Conservation (phyloP, 2,888 invertebrate species). For the Cryptosula pallasiana region DNA sequence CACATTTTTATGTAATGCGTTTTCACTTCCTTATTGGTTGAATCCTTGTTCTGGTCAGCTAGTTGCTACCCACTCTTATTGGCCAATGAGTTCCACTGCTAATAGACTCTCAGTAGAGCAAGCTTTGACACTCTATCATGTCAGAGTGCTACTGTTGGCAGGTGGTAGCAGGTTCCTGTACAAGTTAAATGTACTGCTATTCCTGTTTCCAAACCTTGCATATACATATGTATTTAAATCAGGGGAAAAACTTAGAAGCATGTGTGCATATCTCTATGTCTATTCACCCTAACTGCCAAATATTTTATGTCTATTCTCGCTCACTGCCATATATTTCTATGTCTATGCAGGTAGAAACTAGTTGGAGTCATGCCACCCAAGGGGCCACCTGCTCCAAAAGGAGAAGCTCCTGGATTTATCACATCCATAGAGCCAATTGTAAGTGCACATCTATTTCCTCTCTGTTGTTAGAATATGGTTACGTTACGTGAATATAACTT, state of each 20-base stretch:
- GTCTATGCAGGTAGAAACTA: background rate
- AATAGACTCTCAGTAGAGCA: too few species aligned
- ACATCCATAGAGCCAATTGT: background rate
- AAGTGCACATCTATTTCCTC: background rate
- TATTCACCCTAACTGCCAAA: background rate
- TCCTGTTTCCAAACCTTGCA: too few species aligned
- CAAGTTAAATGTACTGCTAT: too few species aligned
- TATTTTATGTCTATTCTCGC: background rate
- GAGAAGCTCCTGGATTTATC: constrained; percentile 8
- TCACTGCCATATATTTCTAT: too few species aligned
- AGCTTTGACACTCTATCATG: too few species aligned
- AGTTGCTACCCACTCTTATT: too few species aligned
- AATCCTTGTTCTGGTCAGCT: too few species aligned
- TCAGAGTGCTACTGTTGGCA: too few species aligned
- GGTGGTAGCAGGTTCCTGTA: too few species aligned
- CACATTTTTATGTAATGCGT: too few species aligned
- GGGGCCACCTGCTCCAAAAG: background rate
- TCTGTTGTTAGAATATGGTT: background rate
- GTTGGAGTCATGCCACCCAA: background rate
- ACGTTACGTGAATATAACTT: background rate
- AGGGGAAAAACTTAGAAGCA: background rate
- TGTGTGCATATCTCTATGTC: background rate
- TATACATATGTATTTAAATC: background rate
- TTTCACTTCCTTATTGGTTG: too few species aligned
- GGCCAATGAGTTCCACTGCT: too few species aligned